phyloP scores from a whole-genome alignment of 1,140 invertebrate species.

The Ostrea denselamellosa region DNA sequence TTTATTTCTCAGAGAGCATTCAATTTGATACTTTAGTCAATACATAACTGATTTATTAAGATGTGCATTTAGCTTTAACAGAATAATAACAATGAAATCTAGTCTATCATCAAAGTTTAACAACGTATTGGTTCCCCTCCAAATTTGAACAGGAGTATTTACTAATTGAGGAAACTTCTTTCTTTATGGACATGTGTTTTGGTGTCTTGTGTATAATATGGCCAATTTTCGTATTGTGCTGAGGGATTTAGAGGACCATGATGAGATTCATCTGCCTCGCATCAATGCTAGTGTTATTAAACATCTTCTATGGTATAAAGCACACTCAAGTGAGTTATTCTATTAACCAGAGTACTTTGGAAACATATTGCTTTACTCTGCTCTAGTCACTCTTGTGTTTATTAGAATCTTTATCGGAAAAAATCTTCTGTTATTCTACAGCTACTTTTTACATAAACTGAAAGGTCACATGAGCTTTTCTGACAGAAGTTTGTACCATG shows the following conservation, averaged over 20 bases:
- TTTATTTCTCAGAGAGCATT: background rate
- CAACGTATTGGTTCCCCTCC: background rate
- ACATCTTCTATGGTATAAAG: constrained; percentile 20
- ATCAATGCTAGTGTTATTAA: constrained; percentile 27
- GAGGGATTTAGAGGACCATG: constrained; percentile 24
- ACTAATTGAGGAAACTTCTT: background rate
- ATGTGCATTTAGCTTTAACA: background rate
- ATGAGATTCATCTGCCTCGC: background rate
- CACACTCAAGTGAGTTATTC: constrained; percentile 20
- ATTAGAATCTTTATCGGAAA: no score
- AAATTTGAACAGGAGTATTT: background rate
- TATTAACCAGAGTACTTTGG: background rate
- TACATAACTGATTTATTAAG: background rate
- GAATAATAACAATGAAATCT: background rate
- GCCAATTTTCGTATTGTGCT: constrained; percentile 3
- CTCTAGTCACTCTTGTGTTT: no score
- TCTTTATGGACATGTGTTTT: background rate
- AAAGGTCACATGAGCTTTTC: no score
- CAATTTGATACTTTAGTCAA: background rate
- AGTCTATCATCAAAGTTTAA: background rate
- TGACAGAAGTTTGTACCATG: no score
- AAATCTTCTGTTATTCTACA: no score
- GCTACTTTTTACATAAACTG: no score
- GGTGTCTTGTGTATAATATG: background rate
- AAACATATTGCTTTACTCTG: no score